These are phyloP conservation scores for Nestor notabilis DNA, from an alignment of 2,113 vertebrate genomes.

Conservation along the genomic window DNA sequence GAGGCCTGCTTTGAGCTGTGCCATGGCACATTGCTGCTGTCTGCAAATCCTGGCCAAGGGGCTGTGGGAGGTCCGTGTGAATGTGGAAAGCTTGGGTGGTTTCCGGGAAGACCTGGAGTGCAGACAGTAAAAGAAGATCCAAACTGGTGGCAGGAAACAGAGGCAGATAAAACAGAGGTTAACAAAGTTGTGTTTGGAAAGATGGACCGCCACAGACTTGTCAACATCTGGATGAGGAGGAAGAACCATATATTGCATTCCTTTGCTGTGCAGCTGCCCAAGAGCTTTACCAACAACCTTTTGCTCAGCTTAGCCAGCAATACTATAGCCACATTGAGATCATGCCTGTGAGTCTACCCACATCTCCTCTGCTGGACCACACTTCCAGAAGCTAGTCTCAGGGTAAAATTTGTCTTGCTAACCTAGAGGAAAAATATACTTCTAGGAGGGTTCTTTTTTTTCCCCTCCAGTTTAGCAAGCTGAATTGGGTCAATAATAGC, in stretches of 20 bases:
- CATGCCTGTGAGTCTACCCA: not conserved
- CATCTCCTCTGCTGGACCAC: not conserved
- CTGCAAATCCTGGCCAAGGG: not conserved
- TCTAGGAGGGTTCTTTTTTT: not conserved
- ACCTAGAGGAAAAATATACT: not conserved
- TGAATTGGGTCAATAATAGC: not conserved
- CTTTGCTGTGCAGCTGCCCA: not conserved
- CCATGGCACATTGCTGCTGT: not conserved
- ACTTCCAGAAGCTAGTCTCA: not conserved
- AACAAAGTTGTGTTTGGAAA: not conserved
- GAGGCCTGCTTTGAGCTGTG: not conserved
- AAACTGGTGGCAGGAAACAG: not conserved
- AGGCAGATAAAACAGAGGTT: not conserved
- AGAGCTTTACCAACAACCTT: not conserved
- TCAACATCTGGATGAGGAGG: not conserved
- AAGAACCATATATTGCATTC: not conserved
- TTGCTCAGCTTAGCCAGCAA: not conserved
- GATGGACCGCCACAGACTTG: not conserved
- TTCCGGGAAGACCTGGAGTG: not conserved
- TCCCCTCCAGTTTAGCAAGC: not conserved
- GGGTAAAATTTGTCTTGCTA: not conserved
- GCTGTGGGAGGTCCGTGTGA: not conserved
- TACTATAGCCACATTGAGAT: accelerated
- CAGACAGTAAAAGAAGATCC: not conserved
- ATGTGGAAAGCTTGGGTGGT: not conserved